phyloP scores from a whole-genome alignment of 2,888 invertebrate genomes.

The Stegophylla sp. region DNA sequence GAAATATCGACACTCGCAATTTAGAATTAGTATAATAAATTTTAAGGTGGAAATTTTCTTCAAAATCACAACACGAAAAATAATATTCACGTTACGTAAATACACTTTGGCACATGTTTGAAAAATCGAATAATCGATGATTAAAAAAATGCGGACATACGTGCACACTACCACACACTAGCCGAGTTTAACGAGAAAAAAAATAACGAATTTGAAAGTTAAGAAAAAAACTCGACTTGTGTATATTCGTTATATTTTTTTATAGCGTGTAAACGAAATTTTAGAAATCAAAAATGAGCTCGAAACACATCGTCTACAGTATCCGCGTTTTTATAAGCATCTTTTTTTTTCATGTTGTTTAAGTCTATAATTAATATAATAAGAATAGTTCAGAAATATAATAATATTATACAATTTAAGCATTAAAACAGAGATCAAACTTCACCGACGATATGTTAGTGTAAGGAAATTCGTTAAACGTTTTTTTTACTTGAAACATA shows the following conservation, averaged over 20 bases:
- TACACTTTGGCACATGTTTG: constrained; percentile 42
- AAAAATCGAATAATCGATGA: constrained; percentile 7
- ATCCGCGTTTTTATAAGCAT: constrained; percentile 29
- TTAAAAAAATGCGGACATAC: constrained; percentile 17
- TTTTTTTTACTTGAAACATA: constrained; percentile 41
- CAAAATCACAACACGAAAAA: constrained; percentile 49
- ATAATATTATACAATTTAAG: constrained; percentile 32
- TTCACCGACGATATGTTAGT: constrained; percentile 58
- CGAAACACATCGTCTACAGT: neutral
- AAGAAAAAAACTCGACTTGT: neutral
- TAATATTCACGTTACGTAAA: constrained; percentile 27
- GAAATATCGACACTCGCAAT: neutral
- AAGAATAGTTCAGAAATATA: neutral
- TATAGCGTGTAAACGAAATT: neutral
- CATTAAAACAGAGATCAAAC: constrained; percentile 51
- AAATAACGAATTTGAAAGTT: neutral
- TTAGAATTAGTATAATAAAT: constrained; percentile 5
- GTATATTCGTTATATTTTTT: neutral
- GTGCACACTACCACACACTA: neutral
- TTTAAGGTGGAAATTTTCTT: constrained; percentile 21
- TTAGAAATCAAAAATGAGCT: neutral
- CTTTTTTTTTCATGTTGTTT: neutral
- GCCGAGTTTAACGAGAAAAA: neutral
- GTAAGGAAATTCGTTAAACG: constrained; percentile 57
- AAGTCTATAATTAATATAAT: constrained; percentile 17